These are phyloP conservation scores for Mesocentrotus franciscanus DNA, from an alignment of 53 echinoderm and acorn worm genomes.

Conservation along the genomic window DNA sequence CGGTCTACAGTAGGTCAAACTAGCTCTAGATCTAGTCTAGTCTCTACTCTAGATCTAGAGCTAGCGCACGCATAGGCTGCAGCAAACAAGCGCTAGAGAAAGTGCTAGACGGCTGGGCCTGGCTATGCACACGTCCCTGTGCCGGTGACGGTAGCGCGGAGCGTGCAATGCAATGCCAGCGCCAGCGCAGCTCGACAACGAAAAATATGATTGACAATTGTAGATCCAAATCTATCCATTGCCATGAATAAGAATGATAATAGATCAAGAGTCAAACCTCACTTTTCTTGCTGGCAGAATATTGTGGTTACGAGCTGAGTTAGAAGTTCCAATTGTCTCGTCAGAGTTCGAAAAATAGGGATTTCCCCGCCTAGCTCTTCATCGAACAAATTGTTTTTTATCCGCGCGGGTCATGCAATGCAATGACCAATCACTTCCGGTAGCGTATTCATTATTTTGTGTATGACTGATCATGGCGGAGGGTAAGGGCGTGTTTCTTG, in stretches of 20 bases:
- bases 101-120: background rate
- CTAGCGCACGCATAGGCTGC: too few species aligned
- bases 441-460: background rate
- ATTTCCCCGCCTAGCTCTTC: slow-evolving; percentile 30
- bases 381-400: too few species aligned
- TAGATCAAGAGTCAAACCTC: background rate
- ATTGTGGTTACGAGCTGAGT: background rate
- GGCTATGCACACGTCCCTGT: background rate
- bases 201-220: too few species aligned
- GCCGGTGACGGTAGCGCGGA: background rate
- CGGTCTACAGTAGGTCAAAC: too few species aligned
- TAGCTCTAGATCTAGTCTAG: too few species aligned
- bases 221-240: background rate
- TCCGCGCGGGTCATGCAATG: background rate
- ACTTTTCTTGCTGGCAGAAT: background rate
- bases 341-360: background rate
- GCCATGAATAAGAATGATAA: background rate
- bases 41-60: too few species aligned
- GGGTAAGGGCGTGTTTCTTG: slow-evolving; percentile 59
- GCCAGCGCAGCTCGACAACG: too few species aligned
- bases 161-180: background rate
- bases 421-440: slow-evolving; percentile 37
- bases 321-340: background rate
- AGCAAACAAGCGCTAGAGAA: too few species aligned
- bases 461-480: slow-evolving; percentile 59